Evolutionary conservation across 2,888 invertebrate species (phyloP).

Genomic region (Drosophila robusta): DNA sequence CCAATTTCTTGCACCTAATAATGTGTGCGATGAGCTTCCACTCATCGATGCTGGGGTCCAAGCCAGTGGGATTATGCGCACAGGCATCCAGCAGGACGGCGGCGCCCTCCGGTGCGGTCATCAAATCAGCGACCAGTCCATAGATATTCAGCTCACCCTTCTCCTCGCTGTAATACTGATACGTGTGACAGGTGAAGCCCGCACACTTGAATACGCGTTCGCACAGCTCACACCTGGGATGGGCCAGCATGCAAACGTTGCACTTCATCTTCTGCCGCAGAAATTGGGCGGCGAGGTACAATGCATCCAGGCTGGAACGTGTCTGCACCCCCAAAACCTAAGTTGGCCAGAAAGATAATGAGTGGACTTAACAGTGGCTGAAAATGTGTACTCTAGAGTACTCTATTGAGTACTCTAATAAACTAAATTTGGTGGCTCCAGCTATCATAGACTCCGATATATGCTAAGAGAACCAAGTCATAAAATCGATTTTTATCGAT

Average conservation of each 20-base stretch:
- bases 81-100: conserved; percentile 57
- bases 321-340: conserved; percentile 53
- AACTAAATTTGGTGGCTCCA: too few species aligned
- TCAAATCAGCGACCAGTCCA: conserved; percentile 53
- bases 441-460: too few species aligned
- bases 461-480: too few species aligned
- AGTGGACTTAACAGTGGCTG: conserved; percentile 7
- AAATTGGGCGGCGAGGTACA: conserved; percentile 49
- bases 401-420: too few species aligned
- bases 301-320: conserved; percentile 41
- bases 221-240: conserved; percentile 33
- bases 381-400: too few species aligned
- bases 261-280: conserved; percentile 41
- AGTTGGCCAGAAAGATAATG: conserved; percentile 8
- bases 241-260: conserved; percentile 36
- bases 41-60: conserved; percentile 49
- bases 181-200: conserved; percentile 42
- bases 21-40: conserved; percentile 58
- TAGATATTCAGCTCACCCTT: conserved; percentile 47
- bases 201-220: conserved; percentile 34
- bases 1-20: conserved; percentile 57
- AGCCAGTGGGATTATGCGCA: conserved; percentile 52
- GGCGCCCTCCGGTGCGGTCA: conserved; percentile 52
- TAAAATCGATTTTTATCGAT: too few species aligned
- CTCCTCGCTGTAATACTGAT: conserved; percentile 37